Evolutionary conservation across 2,888 invertebrate genomes (phyloP).

Genomic region (Dynastes grantii): DNA sequence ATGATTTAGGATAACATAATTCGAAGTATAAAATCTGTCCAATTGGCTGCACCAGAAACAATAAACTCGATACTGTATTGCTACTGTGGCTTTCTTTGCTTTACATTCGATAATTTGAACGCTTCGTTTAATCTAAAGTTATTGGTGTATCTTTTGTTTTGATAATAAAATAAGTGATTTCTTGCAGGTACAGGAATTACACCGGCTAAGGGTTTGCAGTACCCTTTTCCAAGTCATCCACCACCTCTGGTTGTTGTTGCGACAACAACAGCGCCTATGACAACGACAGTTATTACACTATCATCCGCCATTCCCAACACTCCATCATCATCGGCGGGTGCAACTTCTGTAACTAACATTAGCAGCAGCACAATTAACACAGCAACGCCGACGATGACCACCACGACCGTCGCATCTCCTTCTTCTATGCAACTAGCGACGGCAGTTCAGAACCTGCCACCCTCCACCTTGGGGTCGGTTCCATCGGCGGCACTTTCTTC

Average conservation of each 20-base stretch:
- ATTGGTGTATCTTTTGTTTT: neutral
- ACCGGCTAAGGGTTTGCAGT: constrained; percentile 77
- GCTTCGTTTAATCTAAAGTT: too few species aligned
- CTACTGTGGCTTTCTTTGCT: too few species aligned
- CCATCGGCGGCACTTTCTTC: constrained; percentile 59
- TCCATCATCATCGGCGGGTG: constrained; percentile 53
- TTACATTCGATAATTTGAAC: too few species aligned
- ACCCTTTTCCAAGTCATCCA: constrained; percentile 86
- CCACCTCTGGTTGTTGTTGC: constrained; percentile 71
- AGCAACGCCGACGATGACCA: constrained; percentile 1
- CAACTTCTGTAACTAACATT: constrained; percentile 19
- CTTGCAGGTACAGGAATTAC: constrained; percentile 62
- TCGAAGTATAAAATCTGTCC: too few species aligned
- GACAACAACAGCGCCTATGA: constrained; percentile 65
- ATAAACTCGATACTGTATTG: too few species aligned
- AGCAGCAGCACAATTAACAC: constrained; percentile 22
- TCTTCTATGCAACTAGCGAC: constrained; percentile 15
- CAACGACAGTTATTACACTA: constrained; percentile 56
- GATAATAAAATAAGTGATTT: neutral
- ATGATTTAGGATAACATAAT: too few species aligned
- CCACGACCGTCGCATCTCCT: constrained; percentile 13
- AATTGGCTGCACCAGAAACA: too few species aligned
- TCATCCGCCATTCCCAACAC: constrained; percentile 68
- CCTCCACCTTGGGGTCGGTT: constrained; percentile 48
- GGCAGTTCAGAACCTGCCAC: constrained; percentile 35